These are phyloP conservation scores for Steatocranus sp. DNA, from an alignment of 2,797 vertebrate species.

Conservation along the genomic window DNA sequence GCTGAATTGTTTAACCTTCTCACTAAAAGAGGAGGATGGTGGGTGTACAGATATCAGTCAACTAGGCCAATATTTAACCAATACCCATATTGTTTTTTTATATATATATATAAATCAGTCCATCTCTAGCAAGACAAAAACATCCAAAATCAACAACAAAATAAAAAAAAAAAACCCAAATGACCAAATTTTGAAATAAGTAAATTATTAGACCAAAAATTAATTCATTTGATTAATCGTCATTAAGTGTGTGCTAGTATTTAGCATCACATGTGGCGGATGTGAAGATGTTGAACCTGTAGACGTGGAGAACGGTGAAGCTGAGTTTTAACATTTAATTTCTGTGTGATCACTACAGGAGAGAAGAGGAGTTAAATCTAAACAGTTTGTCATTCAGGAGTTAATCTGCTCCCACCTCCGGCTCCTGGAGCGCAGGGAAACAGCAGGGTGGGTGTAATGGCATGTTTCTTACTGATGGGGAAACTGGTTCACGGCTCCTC, in stretches of 20 bases:
- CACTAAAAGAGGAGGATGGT: not conserved
- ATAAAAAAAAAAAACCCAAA: rapidly evolving
- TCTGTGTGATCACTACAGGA: not conserved
- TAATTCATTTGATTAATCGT: not conserved
- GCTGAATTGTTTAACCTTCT: not conserved
- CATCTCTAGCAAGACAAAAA: not conserved
- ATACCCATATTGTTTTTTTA: not conserved
- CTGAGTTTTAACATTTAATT: not conserved
- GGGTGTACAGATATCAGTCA: not conserved
- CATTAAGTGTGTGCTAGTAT: not conserved
- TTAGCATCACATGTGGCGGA: not conserved
- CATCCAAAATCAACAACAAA: not conserved
- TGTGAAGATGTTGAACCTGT: not conserved
- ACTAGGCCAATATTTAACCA: not conserved
- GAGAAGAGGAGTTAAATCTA: not conserved
- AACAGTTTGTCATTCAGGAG: not conserved
- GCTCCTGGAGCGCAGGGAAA: not conserved
- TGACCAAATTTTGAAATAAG: not conserved
- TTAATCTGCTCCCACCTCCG: not conserved
- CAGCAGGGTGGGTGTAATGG: conserved; percentile 32
- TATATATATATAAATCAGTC: not conserved
- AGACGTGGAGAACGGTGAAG: not conserved
- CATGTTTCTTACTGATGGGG: conserved; percentile 22
- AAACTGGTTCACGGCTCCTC: conserved; percentile 23
- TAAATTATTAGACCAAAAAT: not conserved